Percentiles rank a stretch among this genome's conserved stretches.
Conservation (phyloP, 2,113 vertebrate genomes). For the Saccopteryx leptura region DNA sequence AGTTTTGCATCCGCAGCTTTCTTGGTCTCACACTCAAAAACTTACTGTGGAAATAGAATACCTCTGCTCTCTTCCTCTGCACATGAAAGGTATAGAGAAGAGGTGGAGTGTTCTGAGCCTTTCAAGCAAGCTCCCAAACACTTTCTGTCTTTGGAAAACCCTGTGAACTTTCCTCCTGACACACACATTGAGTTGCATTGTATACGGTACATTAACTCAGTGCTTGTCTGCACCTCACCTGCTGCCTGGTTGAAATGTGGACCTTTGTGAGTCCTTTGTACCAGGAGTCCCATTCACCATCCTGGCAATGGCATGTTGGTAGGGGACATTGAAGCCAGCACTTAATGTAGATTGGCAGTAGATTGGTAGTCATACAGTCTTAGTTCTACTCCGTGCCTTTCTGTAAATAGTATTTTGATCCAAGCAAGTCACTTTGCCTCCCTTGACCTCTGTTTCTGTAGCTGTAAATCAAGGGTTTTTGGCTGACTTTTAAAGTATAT, state of each 20-base stretch:
- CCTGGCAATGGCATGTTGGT: neutral
- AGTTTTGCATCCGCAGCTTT: slow-evolving; percentile 24
- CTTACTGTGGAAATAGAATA: neutral
- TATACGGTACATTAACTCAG: neutral
- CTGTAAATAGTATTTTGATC: neutral
- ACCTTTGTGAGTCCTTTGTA: neutral
- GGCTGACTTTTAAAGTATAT: neutral
- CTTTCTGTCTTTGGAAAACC: slow-evolving; percentile 38
- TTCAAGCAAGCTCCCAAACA: slow-evolving; percentile 46
- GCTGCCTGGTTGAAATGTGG: neutral
- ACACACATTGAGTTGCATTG: neutral
- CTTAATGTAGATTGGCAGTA: neutral
- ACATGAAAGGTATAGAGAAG: slow-evolving; percentile 57
- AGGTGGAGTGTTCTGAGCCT: slow-evolving; percentile 44
- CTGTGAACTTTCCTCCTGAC: neutral
- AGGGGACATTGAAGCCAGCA: neutral
- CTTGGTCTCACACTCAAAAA: slow-evolving; percentile 17
- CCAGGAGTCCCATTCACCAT: neutral
- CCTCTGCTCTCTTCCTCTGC: slow-evolving; percentile 4
- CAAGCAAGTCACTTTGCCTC: neutral
- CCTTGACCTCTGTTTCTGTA: neutral
- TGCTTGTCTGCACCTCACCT: neutral
- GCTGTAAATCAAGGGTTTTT: neutral
- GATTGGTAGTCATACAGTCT: neutral
- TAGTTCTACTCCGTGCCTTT: neutral